A percentile compares a stretch with the other conserved stretches of the same genome.
Evolutionary conservation across 2,113 vertebrate species (phyloP).

Genomic region (Lepisosteus oculatus): DNA sequence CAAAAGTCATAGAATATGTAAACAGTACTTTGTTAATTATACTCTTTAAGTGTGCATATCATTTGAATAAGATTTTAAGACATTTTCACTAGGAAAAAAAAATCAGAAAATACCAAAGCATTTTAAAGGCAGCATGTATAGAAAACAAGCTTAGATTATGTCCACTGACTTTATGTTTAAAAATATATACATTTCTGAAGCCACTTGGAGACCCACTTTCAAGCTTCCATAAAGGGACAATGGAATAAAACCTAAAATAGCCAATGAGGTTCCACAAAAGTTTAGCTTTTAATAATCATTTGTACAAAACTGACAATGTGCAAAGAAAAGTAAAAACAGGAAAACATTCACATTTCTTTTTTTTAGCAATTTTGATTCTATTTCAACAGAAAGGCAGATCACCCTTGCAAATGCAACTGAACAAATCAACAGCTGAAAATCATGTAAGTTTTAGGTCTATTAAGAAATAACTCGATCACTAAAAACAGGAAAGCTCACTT

Average conservation of each 20-base stretch:
- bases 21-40: slow-evolving; percentile 51
- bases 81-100: slow-evolving; percentile 30
- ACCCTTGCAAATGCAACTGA: not conserved
- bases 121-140: slow-evolving; percentile 17
- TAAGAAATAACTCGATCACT: slow-evolving; percentile 8
- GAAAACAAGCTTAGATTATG: not conserved
- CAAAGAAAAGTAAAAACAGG: slow-evolving; percentile 36
- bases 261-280: slow-evolving; percentile 32
- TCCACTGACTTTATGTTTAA: not conserved
- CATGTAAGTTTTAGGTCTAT: slow-evolving; percentile 1
- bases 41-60: slow-evolving; percentile 46
- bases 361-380: slow-evolving; percentile 24
- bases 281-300: slow-evolving; percentile 29
- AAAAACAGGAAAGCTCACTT: slow-evolving; percentile 1
- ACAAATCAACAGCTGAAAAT: slow-evolving; percentile 14
- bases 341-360: slow-evolving; percentile 50
- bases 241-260: slow-evolving; percentile 23
- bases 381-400: slow-evolving; percentile 15
- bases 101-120: slow-evolving; percentile 24
- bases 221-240: slow-evolving; percentile 19
- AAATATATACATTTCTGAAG: slow-evolving; percentile 16
- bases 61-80: slow-evolving; percentile 27
- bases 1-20: slow-evolving; percentile 66
- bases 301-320: slow-evolving; percentile 48
- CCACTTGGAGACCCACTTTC: slow-evolving; percentile 5